Conservation (phyloP, 2,797 vertebrate species). For the Lacerta agilis region DNA sequence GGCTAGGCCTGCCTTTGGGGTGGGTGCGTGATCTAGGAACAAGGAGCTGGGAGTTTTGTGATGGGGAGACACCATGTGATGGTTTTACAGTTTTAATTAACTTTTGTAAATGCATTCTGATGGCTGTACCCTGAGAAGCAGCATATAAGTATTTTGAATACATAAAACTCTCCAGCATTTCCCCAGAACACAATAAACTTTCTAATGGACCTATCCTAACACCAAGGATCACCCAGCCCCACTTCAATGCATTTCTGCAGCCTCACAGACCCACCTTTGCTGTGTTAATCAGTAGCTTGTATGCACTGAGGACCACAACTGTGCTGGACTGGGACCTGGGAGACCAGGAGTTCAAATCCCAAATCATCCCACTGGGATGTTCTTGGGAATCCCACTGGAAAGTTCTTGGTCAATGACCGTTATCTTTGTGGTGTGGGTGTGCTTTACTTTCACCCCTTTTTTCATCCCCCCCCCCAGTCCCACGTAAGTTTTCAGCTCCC, state of each 20-base stretch:
- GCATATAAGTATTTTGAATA: too few species aligned
- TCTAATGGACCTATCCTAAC: too few species aligned
- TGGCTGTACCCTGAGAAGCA: too few species aligned
- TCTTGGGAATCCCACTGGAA: background rate
- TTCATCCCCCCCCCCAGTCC: slow-evolving; percentile 76
- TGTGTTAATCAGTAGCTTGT: background rate
- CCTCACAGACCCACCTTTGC: background rate
- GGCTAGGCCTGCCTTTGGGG: slow-evolving; percentile 36
- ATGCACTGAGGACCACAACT: background rate
- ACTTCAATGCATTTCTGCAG: too few species aligned
- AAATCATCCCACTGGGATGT: background rate
- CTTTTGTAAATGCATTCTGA: too few species aligned
- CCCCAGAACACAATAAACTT: background rate
- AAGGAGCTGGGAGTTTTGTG: too few species aligned
- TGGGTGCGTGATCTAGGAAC: background rate
- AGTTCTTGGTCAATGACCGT: too few species aligned
- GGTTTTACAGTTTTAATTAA: too few species aligned
- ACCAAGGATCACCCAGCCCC: background rate
- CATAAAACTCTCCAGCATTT: too few species aligned
- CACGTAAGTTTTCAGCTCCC: slow-evolving; percentile 96
- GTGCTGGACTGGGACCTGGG: background rate
- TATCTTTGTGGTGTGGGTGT: rapidly evolving
- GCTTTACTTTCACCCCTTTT: background rate
- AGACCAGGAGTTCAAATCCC: too few species aligned
- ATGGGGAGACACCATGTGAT: background rate